Base-by-base conservation (phyloP, 2,797 vertebrate species). In the Xenentodon cancila region DNA sequence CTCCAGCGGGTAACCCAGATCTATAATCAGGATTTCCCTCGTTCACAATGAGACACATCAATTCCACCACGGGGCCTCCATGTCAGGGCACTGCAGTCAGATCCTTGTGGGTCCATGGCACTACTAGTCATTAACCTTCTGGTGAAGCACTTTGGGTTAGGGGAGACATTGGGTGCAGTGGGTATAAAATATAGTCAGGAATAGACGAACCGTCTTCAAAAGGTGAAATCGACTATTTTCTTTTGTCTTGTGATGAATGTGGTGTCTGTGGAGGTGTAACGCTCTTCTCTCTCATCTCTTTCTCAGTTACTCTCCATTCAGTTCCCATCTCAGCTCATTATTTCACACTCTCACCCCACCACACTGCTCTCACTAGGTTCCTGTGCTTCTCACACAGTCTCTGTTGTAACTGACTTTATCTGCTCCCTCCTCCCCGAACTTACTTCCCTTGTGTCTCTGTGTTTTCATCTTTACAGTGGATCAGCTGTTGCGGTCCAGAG, bases 131-230 rank as follows among this genome's bases (percentile, higher is more conserved):
- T 92, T 91, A 91, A 91, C 87, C 88, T 90, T 84, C 75, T 77
- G 84, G 82, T 85, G 80, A 87, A 84, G 82, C 81, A 89, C 91
- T 93, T 89, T 90, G 57, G 86, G 83, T 75, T 82, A 84, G 53
- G 68, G 62, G 50, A 79, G 50, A 49, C 30, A 61, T 72, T 9
- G 4, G 71, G 59, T 22, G 37, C 61, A 40, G 59, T 74, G 61
- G 57, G 81, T 77, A 62, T 76, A 64, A 76, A 64, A 68, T 73
- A 66, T 68, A 70, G 69, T 63, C 53, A 52, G 59, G 40, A 75
- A 82, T 71, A 61, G 61, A 73, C 65, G 60, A 77, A 67, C 46
- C 55, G 72, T 73, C 44, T 54, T 75, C 19, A 17, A 75, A 68
- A 84, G 84, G 83, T 89, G 81, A 86, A 88, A 81, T 75, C 64